Conservation (phyloP, 2,113 vertebrate genomes). For the Notarius quadriscutis region DNA sequence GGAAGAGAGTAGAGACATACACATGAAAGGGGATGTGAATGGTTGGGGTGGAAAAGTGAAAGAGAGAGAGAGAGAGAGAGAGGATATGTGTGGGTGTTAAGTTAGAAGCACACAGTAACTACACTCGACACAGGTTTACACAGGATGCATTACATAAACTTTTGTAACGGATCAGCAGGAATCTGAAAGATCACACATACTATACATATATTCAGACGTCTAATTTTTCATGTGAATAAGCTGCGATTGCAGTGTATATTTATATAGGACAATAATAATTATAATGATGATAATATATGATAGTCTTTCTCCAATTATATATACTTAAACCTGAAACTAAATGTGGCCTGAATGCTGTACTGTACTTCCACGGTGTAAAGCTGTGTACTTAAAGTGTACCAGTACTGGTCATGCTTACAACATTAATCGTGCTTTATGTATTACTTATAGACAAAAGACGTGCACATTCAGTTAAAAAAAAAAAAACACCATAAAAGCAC, state of each 20-base stretch:
- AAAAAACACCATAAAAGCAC: too few species aligned
- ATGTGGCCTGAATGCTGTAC: background rate
- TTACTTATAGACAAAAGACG: too few species aligned
- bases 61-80: background rate
- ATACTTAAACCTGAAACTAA: background rate
- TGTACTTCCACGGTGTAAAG: background rate
- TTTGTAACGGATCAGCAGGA: slow-evolving; percentile 32
- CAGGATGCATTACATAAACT: slow-evolving; percentile 45
- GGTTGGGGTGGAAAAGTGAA: slow-evolving; percentile 21
- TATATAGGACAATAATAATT: background rate
- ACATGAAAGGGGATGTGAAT: slow-evolving; percentile 44
- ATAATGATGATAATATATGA: background rate
- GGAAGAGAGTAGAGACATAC: slow-evolving; percentile 33
- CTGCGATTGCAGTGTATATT: too few species aligned
- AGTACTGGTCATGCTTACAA: too few species aligned
- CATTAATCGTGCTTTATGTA: too few species aligned
- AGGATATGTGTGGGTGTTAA: slow-evolving; percentile 50
- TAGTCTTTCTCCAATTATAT: background rate
- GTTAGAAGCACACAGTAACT: slow-evolving; percentile 32
- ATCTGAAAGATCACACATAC: background rate
- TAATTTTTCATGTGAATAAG: background rate
- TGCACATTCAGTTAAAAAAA: too few species aligned
- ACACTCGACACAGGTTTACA: slow-evolving; percentile 40
- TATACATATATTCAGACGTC: slow-evolving; percentile 3
- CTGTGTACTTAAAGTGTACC: background rate